Evolutionary conservation across 2,888 invertebrate species (phyloP).

Genomic region (Tetragnatha montana): DNA sequence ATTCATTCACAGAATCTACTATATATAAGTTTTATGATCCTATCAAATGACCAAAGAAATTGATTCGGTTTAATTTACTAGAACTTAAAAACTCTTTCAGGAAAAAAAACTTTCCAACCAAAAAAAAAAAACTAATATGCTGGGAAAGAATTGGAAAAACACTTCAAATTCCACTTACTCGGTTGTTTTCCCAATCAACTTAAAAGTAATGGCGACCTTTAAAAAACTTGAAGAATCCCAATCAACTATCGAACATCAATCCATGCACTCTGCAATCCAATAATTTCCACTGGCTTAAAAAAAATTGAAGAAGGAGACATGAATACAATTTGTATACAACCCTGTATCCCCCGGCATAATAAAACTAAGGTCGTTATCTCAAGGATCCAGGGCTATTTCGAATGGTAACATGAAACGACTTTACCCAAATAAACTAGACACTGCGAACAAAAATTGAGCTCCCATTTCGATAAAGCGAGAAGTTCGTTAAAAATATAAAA

Average conservation of each 20-base stretch:
- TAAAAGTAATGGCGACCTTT: background rate
- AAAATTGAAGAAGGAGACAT: background rate
- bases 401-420: constrained; percentile 36
- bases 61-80: too few species aligned
- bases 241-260: background rate
- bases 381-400: constrained; percentile 13
- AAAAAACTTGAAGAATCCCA: background rate
- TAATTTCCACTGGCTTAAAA: background rate
- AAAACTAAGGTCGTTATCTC: constrained; percentile 41
- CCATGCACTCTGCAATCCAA: background rate
- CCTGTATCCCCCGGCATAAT: constrained; percentile 6
- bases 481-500: constrained; percentile 39
- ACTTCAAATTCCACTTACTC: too few species aligned
- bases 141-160: too few species aligned
- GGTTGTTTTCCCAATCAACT: background rate
- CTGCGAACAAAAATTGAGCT: background rate
- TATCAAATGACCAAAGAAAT: too few species aligned
- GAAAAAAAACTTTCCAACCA: too few species aligned
- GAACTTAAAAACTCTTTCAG: too few species aligned
- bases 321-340: constrained; percentile 41
- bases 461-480: constrained; percentile 26
- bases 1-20: too few species aligned
- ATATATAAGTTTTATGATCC: too few species aligned
- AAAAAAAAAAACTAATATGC: too few species aligned
- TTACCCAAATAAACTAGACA: background rate